Evolutionary conservation across 2,113 vertebrate species (phyloP).

Genomic region (Scartelaos histophorus): DNA sequence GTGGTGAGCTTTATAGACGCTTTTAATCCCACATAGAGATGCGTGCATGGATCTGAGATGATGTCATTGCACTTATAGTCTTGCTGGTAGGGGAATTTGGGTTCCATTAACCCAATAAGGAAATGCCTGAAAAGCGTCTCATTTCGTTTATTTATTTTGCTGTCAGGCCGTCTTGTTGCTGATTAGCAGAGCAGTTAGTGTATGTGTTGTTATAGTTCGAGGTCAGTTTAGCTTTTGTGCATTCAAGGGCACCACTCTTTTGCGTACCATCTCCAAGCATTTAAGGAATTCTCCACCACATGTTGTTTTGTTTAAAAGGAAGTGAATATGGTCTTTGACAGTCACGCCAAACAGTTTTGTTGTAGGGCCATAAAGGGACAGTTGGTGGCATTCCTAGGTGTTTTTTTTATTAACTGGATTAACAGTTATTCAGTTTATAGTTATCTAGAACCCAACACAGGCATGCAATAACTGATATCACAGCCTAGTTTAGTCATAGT

Average conservation of each 20-base stretch:
- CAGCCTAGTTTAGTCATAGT: background rate
- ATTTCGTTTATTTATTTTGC: background rate
- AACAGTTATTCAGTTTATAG: background rate
- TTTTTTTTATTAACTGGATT: background rate
- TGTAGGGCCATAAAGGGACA: background rate
- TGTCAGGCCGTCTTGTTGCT: background rate
- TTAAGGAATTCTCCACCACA: conserved; percentile 52
- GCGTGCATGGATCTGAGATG: conserved; percentile 8
- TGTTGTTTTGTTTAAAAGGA: conserved; percentile 66
- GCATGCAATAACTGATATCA: background rate
- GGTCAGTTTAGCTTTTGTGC: conserved; percentile 11
- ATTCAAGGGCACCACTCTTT: conserved; percentile 36
- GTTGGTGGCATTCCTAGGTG: background rate
- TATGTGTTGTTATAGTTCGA: background rate
- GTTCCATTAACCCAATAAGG: background rate
- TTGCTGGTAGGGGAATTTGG: background rate
- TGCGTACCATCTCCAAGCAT: conserved; percentile 31
- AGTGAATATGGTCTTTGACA: conserved; percentile 15
- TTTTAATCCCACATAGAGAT: conserved; percentile 4
- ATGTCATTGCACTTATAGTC: conserved; percentile 10
- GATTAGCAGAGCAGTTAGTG: background rate
- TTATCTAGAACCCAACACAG: background rate
- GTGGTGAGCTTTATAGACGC: conserved; percentile 12
- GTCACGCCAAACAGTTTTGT: conserved; percentile 27
- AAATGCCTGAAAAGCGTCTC: background rate